Percentiles rank a stretch among this genome's conserved stretches.
Conservation (phyloP, 1,140 invertebrate genomes). For the Ylistrum balloti region DNA sequence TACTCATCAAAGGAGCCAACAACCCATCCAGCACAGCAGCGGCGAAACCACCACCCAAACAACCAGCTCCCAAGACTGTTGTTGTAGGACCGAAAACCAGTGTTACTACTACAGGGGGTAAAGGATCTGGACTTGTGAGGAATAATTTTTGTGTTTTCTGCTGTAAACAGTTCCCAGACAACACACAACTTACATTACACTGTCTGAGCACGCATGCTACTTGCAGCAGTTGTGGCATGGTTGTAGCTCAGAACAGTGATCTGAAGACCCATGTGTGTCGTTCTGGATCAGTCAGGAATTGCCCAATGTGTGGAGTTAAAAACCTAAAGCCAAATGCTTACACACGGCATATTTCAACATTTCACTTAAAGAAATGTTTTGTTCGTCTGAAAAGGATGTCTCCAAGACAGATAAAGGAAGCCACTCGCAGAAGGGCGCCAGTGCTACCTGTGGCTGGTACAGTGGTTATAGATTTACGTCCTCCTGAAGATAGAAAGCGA, state of each 20-base stretch:
- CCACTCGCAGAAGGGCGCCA: constrained; percentile 49
- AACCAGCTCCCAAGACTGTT: constrained; percentile 25
- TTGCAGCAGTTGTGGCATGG: constrained; percentile 78
- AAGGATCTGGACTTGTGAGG: constrained; percentile 63
- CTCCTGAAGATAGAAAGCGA: background rate
- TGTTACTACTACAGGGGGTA: constrained; percentile 11
- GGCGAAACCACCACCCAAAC: constrained; percentile 45
- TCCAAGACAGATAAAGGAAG: constrained; percentile 57
- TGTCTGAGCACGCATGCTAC: constrained; percentile 77
- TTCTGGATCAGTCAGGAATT: constrained; percentile 66
- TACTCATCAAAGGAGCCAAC: constrained; percentile 70
- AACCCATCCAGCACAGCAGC: constrained; percentile 42
- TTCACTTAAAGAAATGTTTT: constrained; percentile 72
- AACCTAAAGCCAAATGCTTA: constrained; percentile 73
- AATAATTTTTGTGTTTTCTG: constrained; percentile 79
- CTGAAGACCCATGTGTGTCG: constrained; percentile 72
- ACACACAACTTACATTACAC: constrained; percentile 78
- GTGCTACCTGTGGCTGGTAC: constrained; percentile 41
- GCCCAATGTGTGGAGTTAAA: constrained; percentile 72
- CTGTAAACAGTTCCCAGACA: constrained; percentile 75
- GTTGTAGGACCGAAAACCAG: background rate
- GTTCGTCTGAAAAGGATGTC: constrained; percentile 64
- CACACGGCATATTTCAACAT: constrained; percentile 72
- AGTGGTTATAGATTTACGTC: constrained; percentile 27
- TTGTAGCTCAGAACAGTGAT: constrained; percentile 72